Percentiles rank a stretch among this genome's conserved stretches.
phyloP scores from a whole-genome alignment of 2,888 invertebrate genomes.

The Cerceris ruficornis region DNA sequence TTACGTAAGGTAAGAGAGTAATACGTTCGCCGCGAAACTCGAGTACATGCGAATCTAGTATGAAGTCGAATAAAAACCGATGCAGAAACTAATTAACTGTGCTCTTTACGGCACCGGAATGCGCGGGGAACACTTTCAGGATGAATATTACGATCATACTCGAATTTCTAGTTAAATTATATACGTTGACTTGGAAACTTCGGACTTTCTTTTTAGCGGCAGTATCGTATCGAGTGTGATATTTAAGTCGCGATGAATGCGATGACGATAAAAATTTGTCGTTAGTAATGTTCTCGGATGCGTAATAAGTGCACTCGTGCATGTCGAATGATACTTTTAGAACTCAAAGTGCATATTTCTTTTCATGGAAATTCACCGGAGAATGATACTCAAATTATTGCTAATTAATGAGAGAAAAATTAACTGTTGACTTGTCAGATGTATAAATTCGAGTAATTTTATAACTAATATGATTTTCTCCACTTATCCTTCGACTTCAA shows the following conservation, averaged over 20 bases:
- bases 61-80: slow-evolving; percentile 1
- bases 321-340: too few relatives aligned
- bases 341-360: too few relatives aligned
- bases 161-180: background rate
- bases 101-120: background rate
- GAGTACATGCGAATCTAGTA: slow-evolving; percentile 1
- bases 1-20: background rate
- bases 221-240: background rate
- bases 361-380: too few relatives aligned
- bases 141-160: background rate
- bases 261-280: too few relatives aligned
- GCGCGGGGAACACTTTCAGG: background rate
- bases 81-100: background rate
- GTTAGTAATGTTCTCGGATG: background rate
- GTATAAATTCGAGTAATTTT: too few relatives aligned
- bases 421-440: too few relatives aligned
- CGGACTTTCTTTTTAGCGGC: background rate
- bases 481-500: too few relatives aligned
- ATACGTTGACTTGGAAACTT: background rate
- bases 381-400: too few relatives aligned
- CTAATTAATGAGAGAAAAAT: too few relatives aligned
- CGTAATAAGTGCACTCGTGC: background rate
- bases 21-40: slow-evolving; percentile 4
- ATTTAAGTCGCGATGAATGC: background rate
- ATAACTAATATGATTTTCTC: too few relatives aligned